Evolutionary conservation across 1,140 invertebrate genomes (phyloP).

Genomic region (Vanessa atalanta): DNA sequence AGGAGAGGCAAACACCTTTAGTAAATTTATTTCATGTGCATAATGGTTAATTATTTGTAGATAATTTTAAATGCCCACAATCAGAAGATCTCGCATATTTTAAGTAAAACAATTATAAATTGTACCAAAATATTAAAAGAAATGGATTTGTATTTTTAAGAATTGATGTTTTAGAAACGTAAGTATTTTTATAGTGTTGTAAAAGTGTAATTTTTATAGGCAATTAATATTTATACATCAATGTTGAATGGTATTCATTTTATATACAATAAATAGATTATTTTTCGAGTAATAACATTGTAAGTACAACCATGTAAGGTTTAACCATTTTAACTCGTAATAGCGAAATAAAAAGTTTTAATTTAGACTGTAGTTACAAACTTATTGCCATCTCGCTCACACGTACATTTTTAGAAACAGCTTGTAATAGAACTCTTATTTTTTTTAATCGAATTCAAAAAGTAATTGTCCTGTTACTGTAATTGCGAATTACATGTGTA

Average conservation of each 20-base stretch:
- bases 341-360: not conserved
- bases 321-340: not conserved
- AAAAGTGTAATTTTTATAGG: constrained; percentile 10
- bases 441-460: too few species aligned
- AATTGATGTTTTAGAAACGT: constrained; percentile 8
- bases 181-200: constrained; percentile 20
- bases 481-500: too few species aligned
- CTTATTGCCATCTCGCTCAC: constrained; percentile 1
- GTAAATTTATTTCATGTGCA: too few species aligned
- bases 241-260: constrained; percentile 1
- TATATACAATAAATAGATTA: constrained; percentile 18
- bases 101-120: not conserved
- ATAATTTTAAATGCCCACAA: not conserved
- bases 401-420: not conserved
- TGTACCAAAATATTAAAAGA: not conserved
- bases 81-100: not conserved
- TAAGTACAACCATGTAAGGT: not conserved
- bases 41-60: too few species aligned
- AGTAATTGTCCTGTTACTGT: too few species aligned
- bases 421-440: too few species aligned
- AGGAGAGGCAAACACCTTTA: too few species aligned
- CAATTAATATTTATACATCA: constrained; percentile 13
- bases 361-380: constrained; percentile 3
- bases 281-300: constrained; percentile 8
- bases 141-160: constrained; percentile 12